Percentiles rank a stretch among this genome's conserved stretches.
Conservation (phyloP, 1,140 invertebrate species). For the Saccostrea cuccullata region DNA sequence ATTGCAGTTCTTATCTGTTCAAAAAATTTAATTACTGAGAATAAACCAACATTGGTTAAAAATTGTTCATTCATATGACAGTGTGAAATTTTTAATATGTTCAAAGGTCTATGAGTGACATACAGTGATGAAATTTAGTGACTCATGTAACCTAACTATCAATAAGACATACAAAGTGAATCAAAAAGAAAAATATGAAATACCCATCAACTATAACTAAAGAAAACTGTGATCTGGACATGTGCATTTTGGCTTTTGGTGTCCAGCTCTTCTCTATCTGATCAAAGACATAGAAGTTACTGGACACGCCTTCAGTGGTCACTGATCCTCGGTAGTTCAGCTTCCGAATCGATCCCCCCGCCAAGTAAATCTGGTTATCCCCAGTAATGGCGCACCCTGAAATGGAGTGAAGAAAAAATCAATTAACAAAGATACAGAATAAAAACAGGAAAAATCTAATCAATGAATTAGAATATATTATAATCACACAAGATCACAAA, state of each 20-base stretch:
- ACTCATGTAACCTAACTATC: no score
- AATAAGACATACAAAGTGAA: no score
- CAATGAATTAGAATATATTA: no score
- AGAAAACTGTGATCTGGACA: constrained; percentile 72
- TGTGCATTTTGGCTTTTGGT: constrained; percentile 72
- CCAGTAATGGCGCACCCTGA: constrained; percentile 75
- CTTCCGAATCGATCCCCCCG: constrained; percentile 80
- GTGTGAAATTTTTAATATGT: no score
- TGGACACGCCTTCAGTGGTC: constrained; percentile 74
- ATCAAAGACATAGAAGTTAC: constrained; percentile 73
- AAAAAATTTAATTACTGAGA: no score
- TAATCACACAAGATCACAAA: not conserved
- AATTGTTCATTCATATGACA: no score
- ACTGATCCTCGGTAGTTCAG: constrained; percentile 76
- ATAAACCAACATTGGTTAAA: no score
- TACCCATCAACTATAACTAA: constrained; percentile 76
- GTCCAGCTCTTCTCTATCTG: constrained; percentile 69
- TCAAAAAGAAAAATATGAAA: not conserved
- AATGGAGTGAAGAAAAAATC: not conserved
- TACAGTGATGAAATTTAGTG: no score
- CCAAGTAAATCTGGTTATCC: constrained; percentile 81
- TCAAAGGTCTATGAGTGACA: no score
- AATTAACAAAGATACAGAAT: not conserved
- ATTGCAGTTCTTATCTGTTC: no score
- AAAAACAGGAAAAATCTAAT: not conserved